Conservation (phyloP, 92 coral and sea anemone species). For the Palythoa grandiflora region DNA sequence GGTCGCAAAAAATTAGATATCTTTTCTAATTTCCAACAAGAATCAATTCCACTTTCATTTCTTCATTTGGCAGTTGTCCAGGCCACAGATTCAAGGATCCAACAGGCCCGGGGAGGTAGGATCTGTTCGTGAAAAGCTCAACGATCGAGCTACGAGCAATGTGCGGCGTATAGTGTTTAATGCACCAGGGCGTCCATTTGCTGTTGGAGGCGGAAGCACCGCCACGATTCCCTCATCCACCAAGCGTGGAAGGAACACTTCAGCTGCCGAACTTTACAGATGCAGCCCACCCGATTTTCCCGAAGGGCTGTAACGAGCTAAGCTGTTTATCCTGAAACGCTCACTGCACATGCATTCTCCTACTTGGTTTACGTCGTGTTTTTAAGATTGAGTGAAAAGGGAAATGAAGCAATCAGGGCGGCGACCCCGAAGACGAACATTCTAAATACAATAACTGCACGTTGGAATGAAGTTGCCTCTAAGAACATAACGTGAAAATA, state of each 20-base stretch:
- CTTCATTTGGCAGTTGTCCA: background rate
- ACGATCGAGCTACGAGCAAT: background rate
- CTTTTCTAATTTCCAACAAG: background rate
- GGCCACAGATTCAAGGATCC: background rate
- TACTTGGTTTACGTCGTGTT: background rate
- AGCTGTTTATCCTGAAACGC: background rate
- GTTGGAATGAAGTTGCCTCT: too few species aligned
- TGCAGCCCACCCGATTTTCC: conserved; percentile 44
- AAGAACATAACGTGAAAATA: too few species aligned
- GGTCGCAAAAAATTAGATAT: background rate
- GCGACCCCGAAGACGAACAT: too few species aligned
- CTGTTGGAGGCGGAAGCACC: background rate
- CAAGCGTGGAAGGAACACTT: conserved; percentile 23
- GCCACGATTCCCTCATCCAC: background rate
- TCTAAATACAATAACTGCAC: too few species aligned
- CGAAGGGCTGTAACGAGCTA: conserved; percentile 11
- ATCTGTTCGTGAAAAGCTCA: background rate
- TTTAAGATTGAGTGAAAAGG: background rate
- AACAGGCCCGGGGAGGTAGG: background rate
- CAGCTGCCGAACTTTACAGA: conserved; percentile 28
- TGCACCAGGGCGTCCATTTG: conserved; percentile 37
- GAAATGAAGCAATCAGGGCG: too few species aligned
- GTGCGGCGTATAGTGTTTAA: conserved; percentile 22
- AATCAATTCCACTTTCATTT: background rate
- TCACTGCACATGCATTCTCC: background rate